Evolutionary conservation across 2,888 invertebrate genomes (phyloP), one percentile per base, ranked within the genome.

Genomic region (Mythimna ferrago): DNA sequence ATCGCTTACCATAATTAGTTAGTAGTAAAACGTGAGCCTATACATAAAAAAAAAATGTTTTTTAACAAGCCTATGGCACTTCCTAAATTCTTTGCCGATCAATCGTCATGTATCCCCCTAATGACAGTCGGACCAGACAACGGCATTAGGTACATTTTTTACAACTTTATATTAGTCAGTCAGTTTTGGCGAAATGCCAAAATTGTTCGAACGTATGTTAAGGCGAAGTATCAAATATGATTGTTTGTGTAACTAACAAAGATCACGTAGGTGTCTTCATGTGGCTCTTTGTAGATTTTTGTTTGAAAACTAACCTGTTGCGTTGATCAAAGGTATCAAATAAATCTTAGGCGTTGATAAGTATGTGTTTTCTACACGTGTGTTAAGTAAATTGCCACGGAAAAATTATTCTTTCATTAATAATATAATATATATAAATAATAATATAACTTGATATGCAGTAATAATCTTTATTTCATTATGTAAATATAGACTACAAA

Each of bases 121-220:
- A 78, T 63, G 65, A 53, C 26, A 21, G 54, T 44, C 56, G 38
- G 41, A 68, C 35, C n/a, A 76, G 66, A 71, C 63, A 63, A 6
- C 54, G 26, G 11, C 53, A 21, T 65, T 73, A 71, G 26, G 74
- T 41, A 66, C 2, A 67, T 81, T 82, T 84, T 44, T 87, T 86
- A 83, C 48, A 61, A 63, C 44, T 32, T 83, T 88, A 85, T 82
- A 86, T 85, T 81, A 41, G 66, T 74, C n/a, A 72, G 70, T 26
- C 51, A 41, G 69, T 35, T 6, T 71, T 86, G 88, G 88, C 84
- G 6, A 16, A 9, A 11, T 63, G 86, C 88, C 88, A 64, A 41
- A 54, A 41, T 64, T 77, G n/a, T 80, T 78, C 67, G 35, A 58
- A 7, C 5, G 51, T 41, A 2, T 11, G 44, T 81, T 81, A 82